Evolutionary conservation across 2,888 invertebrate genomes (phyloP), one percentile per base, ranked within the genome.

Genomic region (Tetrapedia diversipes): DNA sequence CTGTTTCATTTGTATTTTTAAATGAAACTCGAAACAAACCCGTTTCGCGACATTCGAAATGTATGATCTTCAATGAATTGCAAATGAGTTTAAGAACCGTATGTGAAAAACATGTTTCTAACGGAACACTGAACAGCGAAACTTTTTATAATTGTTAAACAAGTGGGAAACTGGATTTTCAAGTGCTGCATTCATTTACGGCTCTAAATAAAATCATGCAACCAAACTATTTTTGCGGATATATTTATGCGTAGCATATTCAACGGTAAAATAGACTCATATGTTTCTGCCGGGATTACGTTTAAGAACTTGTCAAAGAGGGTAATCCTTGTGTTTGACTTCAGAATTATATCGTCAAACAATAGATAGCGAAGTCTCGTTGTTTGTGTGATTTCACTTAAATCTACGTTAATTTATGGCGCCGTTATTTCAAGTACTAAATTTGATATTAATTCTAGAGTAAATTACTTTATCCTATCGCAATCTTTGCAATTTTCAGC

Each of bases 161-260:
- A 24, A 24, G 24, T 10, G 4, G 19, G 22, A 39, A 14, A 37
- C 4, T 6, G 37, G 10, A 56, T 39, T 39, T 24, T 56, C 56
- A n/a, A 24, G 16, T 24, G 16, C 10, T 24, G 56, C 56, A n/a
- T 39, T 39, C 24, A 56, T 56, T 39, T 56, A 56, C 24, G 24
- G 6, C 24, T 56, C 39, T 59, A 43, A 29, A 43, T 14, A 41
- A 41, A 43, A 6, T 59, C 29, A 27, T 59, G 41, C 29, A 27
- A 59, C 41, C 16, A 8, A 27, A n/a, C 41, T 59, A 59, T 59
- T 43, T 59, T 59, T 29, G 37, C 22, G 14, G 34, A 39, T 56
- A 39, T 56, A 16, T 39, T 56, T 24, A n/a, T 4, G n/a, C 22
- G n/a, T 45, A 3, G 45, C 45, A 11, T 3, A 22, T 54, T 56